Conservation (phyloP, 2,888 invertebrate genomes). For the Lypha dubia region DNA sequence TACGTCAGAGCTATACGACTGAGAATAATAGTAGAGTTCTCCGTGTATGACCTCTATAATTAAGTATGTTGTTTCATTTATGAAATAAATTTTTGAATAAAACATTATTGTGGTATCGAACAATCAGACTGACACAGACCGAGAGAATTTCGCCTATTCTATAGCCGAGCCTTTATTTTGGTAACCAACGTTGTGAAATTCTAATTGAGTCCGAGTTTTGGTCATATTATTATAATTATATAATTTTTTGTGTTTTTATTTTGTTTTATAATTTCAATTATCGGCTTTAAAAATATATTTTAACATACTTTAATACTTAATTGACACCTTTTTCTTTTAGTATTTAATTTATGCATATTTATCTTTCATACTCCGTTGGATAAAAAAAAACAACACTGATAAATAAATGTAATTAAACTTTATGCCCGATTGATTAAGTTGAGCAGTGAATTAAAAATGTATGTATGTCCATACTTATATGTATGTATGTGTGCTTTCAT, state of each 20-base stretch:
- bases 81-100: no score
- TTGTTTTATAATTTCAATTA: conserved; percentile 5
- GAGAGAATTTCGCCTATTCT: no score
- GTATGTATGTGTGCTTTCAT: neutral
- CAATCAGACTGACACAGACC: no score
- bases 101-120: no score
- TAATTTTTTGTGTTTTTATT: neutral
- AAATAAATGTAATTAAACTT: conserved; percentile 70
- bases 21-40: no score
- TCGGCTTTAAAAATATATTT: conserved; percentile 2
- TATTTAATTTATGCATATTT: conserved; percentile 24
- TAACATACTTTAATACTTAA: neutral
- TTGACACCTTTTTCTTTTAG: conserved; percentile 5
- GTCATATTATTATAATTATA: neutral
- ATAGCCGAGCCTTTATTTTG: no score
- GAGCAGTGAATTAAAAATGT: conserved; percentile 30
- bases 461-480: neutral
- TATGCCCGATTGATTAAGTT: conserved; percentile 68
- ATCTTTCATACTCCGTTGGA: neutral
- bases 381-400: conserved; percentile 7
- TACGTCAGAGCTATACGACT: no score
- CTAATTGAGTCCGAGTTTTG: no score
- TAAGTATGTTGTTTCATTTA: no score
- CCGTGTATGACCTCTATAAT: no score
- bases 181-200: no score